Percentiles rank a stretch among this genome's conserved stretches.
Conservation (phyloP, 2,888 invertebrate genomes). For the Drosophila kuntzei region DNA sequence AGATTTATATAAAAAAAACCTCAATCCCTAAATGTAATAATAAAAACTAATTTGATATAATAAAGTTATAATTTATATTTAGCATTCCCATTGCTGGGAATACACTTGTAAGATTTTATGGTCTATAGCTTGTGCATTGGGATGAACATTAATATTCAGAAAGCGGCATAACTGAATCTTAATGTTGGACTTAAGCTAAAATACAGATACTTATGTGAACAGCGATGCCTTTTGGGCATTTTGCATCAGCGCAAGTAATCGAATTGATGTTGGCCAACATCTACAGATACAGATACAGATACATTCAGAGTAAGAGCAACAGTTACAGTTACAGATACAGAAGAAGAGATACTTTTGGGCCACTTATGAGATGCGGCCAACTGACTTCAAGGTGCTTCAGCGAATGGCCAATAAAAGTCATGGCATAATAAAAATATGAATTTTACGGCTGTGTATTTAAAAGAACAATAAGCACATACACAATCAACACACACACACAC, state of each 20-base stretch:
- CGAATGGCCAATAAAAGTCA: constrained; percentile 72
- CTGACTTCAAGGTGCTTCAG: constrained; percentile 60
- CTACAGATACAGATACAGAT: constrained; percentile 1
- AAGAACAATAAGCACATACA: constrained; percentile 65
- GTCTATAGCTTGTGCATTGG: background rate
- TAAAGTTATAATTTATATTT: constrained; percentile 1
- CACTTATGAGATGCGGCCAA: constrained; percentile 35
- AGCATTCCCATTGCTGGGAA: background rate
- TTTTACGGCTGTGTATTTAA: constrained; percentile 76
- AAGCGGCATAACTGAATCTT: constrained; percentile 12
- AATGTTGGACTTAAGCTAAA: constrained; percentile 7
- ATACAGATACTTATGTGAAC: constrained; percentile 8
- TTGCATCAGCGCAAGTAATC: constrained; percentile 37
- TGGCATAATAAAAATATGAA: constrained; percentile 77
- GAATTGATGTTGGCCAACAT: constrained; percentile 31
- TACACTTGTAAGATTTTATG: constrained; percentile 11
- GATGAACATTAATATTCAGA: constrained; percentile 24
- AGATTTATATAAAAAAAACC: no score
- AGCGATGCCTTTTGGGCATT: constrained; percentile 23
- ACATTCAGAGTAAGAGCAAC: constrained; percentile 7
- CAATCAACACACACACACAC: constrained; percentile 15
- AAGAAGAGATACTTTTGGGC: constrained; percentile 16
- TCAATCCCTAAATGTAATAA: background rate
- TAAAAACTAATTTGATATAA: constrained; percentile 3
- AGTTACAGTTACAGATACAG: constrained; percentile 6